Evolutionary conservation across 2,888 invertebrate genomes (phyloP), one percentile per base, ranked within the genome.

Genomic region (Hypercompe scribonia): DNA sequence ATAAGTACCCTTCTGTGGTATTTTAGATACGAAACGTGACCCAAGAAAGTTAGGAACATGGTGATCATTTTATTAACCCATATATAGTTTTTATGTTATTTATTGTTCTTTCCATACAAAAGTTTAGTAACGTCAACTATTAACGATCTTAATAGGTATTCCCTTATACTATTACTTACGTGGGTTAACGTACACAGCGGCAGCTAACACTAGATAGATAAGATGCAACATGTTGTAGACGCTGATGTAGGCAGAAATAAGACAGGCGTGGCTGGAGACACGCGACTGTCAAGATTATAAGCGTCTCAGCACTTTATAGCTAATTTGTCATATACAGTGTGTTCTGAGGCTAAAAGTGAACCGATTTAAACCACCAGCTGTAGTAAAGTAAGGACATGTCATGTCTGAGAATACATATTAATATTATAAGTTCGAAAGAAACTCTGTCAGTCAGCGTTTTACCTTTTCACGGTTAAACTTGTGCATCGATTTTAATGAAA

Each of bases 271-370:
- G 77, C 79, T 66, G 69, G 68, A 76, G 72, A 77, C 80, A 84
- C 85, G 75, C 78, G 73, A 87, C 87, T 85, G 86, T 74, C 68
- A 34, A 79, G 81, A 81, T 84, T 76, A 83, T 82, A 77, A 76
- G 36, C 34, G 34, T 21, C 42, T 36, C 79, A 78, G 75, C 81
- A 81, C 83, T 89, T 83, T 89, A 89, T 89, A 88, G 70, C 78
- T 81, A 78, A 80, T 77, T 84, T 65, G 72, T 77, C 58, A 70
- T 84, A 85, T 87, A 90, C 84, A 88, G 86, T 81, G 71, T 88
- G 87, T 72, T 85, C 54, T 68, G 54, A 65, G 18, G 42, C 18
- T 11, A 24, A 15, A 54, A 34, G 28, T 10, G 3, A 64, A 65
- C 61, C 31, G 61, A 31, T 61, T 31, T 5, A 31, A 58, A 61